Percentiles rank a stretch among this genome's conserved stretches.
phyloP scores from a whole-genome alignment of 2,113 vertebrate genomes.

The Passer domesticus region DNA sequence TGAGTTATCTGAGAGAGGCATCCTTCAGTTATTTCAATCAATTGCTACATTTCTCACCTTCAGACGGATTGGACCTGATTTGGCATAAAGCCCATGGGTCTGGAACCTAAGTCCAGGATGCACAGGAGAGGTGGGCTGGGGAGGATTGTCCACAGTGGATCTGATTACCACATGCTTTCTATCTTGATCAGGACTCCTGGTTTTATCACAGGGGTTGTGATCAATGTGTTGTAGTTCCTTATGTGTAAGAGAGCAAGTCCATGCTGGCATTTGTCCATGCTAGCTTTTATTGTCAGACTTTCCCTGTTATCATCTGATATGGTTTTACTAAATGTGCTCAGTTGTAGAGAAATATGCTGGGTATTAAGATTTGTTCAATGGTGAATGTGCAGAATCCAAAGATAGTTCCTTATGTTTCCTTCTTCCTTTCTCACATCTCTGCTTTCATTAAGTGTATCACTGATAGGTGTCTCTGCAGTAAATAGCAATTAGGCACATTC shows the following conservation, averaged over 20 bases:
- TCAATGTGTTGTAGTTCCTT: not conserved
- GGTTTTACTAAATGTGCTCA: not conserved
- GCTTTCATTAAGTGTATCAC: not conserved
- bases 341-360: not conserved
- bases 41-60: not conserved
- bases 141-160: not conserved
- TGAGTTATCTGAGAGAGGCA: not conserved
- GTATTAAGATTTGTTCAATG: not conserved
- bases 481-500: not conserved
- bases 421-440: not conserved
- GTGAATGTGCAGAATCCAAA: not conserved
- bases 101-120: not conserved
- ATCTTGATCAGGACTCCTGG: not conserved
- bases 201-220: not conserved
- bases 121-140: not conserved
- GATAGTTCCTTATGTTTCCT: not conserved
- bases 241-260: rapidly evolving
- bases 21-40: not conserved
- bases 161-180: not conserved
- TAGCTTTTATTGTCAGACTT: not conserved
- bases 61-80: not conserved
- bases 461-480: not conserved
- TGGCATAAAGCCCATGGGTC: not conserved
- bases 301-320: not conserved
- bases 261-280: not conserved